A percentile compares a stretch with the other conserved stretches of the same genome.
phyloP scores from a whole-genome alignment of 1,140 invertebrate genomes.

The Lerema accius region DNA sequence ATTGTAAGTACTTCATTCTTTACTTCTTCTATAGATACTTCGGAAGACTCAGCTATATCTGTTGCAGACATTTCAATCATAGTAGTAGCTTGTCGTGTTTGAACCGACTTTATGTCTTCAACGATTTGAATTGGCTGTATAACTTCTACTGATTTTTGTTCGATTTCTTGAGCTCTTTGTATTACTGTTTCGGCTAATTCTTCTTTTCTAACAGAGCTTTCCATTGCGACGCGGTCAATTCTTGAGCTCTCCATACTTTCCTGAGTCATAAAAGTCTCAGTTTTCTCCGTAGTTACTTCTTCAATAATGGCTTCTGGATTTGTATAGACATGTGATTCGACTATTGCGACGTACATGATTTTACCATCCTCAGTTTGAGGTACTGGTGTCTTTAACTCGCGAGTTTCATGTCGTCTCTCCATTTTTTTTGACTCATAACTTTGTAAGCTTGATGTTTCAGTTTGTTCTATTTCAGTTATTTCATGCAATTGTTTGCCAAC shows the following conservation, averaged over 20 bases:
- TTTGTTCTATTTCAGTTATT: conserved; percentile 21
- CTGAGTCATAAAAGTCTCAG: not conserved
- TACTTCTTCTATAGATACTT: conserved; percentile 37
- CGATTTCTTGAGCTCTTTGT: conserved; percentile 12
- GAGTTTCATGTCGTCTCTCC: conserved; percentile 2
- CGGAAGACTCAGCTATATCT: conserved; percentile 35
- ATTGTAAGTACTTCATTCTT: conserved; percentile 41
- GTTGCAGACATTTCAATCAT: conserved; percentile 9
- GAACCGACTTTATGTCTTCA: conserved; percentile 21
- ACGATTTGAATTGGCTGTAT: conserved; percentile 15
- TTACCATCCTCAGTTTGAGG: conserved; percentile 39
- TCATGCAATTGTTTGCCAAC: conserved; percentile 27
- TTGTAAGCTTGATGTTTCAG: conserved; percentile 12
- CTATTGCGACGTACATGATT: conserved; percentile 65
- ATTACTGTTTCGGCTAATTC: conserved; percentile 17
- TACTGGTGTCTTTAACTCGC: conserved; percentile 21
- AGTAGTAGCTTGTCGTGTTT: conserved; percentile 16
- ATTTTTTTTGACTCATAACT: conserved; percentile 18
- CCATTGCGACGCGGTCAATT: conserved; percentile 6
- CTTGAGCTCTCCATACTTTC: conserved; percentile 22
- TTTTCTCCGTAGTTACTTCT: conserved; percentile 4
- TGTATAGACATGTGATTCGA: conserved; percentile 71
- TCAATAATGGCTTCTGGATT: conserved; percentile 62
- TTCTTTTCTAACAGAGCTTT: conserved; percentile 15
- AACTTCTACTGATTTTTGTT: conserved; percentile 15